Base-by-base conservation (phyloP, 2,888 invertebrate species). In the Dynastes grantii region DNA sequence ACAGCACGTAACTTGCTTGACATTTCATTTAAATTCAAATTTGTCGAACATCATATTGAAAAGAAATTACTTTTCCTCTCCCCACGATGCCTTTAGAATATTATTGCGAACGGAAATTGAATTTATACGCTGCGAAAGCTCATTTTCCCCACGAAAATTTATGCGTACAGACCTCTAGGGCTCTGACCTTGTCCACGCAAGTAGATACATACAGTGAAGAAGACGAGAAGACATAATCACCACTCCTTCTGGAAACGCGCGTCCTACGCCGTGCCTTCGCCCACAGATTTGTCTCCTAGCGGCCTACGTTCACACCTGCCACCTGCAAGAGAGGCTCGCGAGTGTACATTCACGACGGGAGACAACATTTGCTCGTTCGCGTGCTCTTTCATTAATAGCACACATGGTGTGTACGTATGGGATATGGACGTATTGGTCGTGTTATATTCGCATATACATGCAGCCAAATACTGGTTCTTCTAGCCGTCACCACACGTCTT, bases 261-360 rank as follows among this genome's bases (percentile, higher is more conserved):
- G 76, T 77, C 78, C 81, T 61, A 75, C 78, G 40, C 53, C 16
- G 64, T 45, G n/a, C 76, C n/a, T 75, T 78, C 75, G 75, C 78
- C 78, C 58, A 75, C 78, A 8, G 81, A 9, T 65, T 51, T 29
- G 76, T 76, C 76, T 63, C 81, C 80, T 80, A 11, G 8, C 84
- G 81, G 78, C 85, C 85, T 83, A 85, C 85, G 81, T 83, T 83
- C 83, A 82, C 85, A 85, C 85, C 85, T 85, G 84, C 82, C 82
- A 76, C 80, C 63, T 64, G 45, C 45, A 8, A 45, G 76, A 49
- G 53, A 49, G 11, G 51, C 76, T 32, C 65, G 53, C 51, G 70
- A 11, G 11, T 11, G 45, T 45, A 45, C 6, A 53, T 70, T 70
- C 81, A 78, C 83, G 80, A 78, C 73, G 45, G 73, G 82, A 82